phyloP scores from a whole-genome alignment of 2,888 invertebrate genomes.

The Ommatoiulus sabulosus region DNA sequence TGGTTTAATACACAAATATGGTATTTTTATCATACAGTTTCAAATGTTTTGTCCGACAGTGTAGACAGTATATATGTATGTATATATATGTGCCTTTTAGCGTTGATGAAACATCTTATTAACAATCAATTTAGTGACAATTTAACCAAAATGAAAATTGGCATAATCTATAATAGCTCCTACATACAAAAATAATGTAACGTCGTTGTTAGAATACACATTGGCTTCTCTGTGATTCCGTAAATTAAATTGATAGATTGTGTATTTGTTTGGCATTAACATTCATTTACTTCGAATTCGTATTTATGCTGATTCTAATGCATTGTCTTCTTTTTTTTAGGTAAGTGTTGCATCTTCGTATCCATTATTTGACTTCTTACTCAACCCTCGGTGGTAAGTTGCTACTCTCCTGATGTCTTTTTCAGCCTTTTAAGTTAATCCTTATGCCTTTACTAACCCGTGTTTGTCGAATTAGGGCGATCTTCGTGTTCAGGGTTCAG shows the following conservation, averaged over 20 bases:
- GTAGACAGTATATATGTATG: too few species aligned
- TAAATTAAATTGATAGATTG: background rate
- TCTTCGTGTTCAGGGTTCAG: background rate
- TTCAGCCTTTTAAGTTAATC: background rate
- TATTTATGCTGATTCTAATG: background rate
- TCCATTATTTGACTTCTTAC: background rate
- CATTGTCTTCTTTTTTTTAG: background rate
- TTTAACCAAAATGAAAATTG: too few species aligned
- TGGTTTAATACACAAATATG: too few species aligned
- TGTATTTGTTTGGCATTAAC: background rate
- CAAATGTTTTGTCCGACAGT: too few species aligned
- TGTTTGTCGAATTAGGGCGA: background rate
- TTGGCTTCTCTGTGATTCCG: background rate
- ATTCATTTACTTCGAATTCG: background rate
- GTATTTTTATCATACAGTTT: too few species aligned
- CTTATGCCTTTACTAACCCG: background rate
- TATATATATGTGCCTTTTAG: too few species aligned
- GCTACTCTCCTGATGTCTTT: background rate
- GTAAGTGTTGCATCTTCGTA: constrained; percentile 29
- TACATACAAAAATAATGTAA: too few species aligned
- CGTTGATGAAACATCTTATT: too few species aligned
- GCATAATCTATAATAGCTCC: too few species aligned
- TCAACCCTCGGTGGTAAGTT: constrained; percentile 16
- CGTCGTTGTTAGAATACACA: too few species aligned
- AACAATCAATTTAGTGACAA: too few species aligned